These are phyloP conservation scores for Redunca redunca DNA, from an alignment of 2,113 vertebrate species.

Conservation along the genomic window DNA sequence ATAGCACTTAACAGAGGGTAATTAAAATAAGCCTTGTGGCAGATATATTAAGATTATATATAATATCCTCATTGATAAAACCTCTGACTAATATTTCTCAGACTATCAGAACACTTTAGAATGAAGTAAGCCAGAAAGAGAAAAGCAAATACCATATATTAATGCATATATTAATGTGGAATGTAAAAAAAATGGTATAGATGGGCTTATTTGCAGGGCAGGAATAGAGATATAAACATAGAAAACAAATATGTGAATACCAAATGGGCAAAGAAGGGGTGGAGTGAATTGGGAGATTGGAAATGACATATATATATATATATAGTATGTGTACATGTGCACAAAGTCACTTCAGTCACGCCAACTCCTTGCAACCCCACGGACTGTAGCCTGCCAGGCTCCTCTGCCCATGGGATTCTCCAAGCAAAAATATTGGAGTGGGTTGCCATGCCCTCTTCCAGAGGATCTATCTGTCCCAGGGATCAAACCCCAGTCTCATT, in stretches of 20 bases:
- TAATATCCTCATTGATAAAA: not conserved
- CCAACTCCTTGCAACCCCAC: not conserved
- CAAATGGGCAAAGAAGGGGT: no score
- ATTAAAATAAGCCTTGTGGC: not conserved
- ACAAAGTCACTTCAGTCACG: not conserved
- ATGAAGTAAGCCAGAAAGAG: not conserved
- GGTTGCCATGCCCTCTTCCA: not conserved
- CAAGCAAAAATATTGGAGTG: not conserved
- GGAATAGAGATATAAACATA: no score
- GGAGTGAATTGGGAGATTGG: no score
- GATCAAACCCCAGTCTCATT: not conserved
- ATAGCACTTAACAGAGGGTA: not conserved
- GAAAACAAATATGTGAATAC: no score
- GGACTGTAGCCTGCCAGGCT: not conserved
- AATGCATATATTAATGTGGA: no score
- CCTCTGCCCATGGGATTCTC: not conserved
- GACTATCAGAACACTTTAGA: not conserved
- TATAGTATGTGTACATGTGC: not conserved
- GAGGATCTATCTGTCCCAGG: not conserved
- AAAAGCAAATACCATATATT: not conserved
- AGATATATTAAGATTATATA: not conserved
- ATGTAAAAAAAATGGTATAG: no score
- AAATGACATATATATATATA: no score
- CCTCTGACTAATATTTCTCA: not conserved
- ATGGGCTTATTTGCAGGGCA: no score